Conservation (phyloP, 2,888 invertebrate genomes). For the Barypeithes pellucidus region DNA sequence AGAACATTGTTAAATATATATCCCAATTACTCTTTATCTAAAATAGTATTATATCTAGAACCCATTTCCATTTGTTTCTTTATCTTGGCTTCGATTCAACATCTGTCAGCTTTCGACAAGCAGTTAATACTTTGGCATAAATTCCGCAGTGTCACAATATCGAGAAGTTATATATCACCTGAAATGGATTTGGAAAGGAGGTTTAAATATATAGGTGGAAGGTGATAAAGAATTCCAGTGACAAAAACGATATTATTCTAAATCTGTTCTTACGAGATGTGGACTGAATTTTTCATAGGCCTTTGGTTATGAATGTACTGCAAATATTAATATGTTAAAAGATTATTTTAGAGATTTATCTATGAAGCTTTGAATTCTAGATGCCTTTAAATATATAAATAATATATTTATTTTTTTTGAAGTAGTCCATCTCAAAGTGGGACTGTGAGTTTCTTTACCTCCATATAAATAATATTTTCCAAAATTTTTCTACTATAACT, state of each 20-base stretch:
- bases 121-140: conserved; percentile 16
- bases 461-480: too few relatives aligned
- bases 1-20: background rate
- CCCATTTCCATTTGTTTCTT: conserved; percentile 16
- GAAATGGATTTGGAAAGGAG: conserved; percentile 21
- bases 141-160: conserved; percentile 15
- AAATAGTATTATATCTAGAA: background rate
- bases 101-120: conserved; percentile 12
- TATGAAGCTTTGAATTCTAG: background rate
- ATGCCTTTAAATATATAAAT: too few relatives aligned
- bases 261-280: conserved; percentile 14
- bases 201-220: conserved; percentile 26
- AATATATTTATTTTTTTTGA: too few relatives aligned
- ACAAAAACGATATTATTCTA: conserved; percentile 29
- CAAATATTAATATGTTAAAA: background rate
- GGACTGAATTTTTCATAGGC: conserved; percentile 18
- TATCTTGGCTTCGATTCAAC: conserved; percentile 3
- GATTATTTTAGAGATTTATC: background rate
- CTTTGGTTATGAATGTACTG: conserved; percentile 9
- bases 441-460: too few relatives aligned
- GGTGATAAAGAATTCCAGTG: conserved; percentile 27
- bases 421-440: too few relatives aligned
- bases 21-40: conserved; percentile 7
- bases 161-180: conserved; percentile 20
- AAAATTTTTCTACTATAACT: too few relatives aligned